Evolutionary conservation across 2,797 vertebrate species (phyloP).

Genomic region (Cyprinella venusta): DNA sequence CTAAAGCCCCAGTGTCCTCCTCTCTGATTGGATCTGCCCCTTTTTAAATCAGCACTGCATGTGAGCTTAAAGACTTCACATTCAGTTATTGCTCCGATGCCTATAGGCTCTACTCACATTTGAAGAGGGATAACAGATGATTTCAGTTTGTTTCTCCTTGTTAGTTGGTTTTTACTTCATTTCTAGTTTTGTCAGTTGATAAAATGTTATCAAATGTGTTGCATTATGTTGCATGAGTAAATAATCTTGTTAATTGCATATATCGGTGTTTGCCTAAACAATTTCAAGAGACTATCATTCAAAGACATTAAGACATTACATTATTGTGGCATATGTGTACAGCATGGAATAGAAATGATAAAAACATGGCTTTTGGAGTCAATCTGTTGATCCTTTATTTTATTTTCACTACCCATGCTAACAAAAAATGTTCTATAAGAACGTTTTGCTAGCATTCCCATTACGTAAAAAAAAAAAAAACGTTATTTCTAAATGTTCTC

Average conservation of each 20-base stretch:
- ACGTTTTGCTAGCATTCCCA: neutral
- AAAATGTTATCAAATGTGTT: neutral
- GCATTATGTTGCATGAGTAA: neutral
- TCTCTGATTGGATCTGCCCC: constrained; percentile 6
- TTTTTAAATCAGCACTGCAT: constrained; percentile 11
- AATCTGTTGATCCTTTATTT: neutral
- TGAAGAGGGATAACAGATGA: neutral
- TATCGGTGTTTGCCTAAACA: neutral
- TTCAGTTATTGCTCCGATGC: neutral
- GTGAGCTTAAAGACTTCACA: constrained; percentile 1
- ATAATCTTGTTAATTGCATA: neutral
- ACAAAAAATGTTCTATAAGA: neutral
- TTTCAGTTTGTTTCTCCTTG: neutral
- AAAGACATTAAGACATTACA: neutral
- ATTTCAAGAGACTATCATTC: neutral
- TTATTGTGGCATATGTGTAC: neutral
- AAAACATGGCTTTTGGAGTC: neutral
- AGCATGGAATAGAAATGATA: neutral
- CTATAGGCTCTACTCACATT: neutral
- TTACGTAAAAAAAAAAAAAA: neutral
- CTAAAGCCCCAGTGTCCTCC: constrained; percentile 58
- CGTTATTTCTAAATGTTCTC: neutral
- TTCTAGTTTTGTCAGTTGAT: neutral
- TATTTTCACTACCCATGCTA: neutral
- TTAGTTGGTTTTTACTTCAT: neutral